Conservation (phyloP, 2,113 vertebrate genomes). For the Lophotis ruficrista region DNA sequence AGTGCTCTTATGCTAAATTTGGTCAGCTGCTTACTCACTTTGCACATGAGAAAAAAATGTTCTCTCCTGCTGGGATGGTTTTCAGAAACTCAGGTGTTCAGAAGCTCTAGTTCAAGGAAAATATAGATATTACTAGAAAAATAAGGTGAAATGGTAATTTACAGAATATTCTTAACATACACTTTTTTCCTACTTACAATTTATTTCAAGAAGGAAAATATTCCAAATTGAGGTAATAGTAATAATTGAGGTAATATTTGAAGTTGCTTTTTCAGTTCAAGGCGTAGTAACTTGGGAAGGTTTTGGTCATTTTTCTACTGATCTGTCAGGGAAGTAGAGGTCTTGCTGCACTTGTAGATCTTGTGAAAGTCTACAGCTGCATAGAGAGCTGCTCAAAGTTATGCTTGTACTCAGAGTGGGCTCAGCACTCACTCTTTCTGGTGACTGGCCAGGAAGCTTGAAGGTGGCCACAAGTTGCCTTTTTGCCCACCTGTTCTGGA, state of each 20-base stretch:
- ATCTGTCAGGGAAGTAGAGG: background rate
- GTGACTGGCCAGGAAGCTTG: background rate
- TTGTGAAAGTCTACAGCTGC: background rate
- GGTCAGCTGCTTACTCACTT: background rate
- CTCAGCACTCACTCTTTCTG: background rate
- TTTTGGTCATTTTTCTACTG: background rate
- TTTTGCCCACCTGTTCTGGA: background rate
- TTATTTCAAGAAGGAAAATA: background rate
- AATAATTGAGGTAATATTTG: background rate
- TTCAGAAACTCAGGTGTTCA: background rate
- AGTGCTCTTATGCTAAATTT: background rate
- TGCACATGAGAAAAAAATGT: background rate
- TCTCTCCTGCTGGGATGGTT: background rate
- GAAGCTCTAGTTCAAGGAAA: background rate
- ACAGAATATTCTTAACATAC: background rate
- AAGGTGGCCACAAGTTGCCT: background rate
- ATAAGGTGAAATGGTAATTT: background rate
- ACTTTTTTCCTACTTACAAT: background rate
- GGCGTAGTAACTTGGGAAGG: background rate
- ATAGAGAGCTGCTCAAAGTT: background rate
- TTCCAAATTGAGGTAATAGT: background rate
- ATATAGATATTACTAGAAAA: background rate
- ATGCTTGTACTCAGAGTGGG: accelerated
- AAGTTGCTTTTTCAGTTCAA: background rate
- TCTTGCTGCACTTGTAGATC: background rate